Evolutionary conservation across 2,888 invertebrate species (phyloP).

Genomic region (Tipula confusa): DNA sequence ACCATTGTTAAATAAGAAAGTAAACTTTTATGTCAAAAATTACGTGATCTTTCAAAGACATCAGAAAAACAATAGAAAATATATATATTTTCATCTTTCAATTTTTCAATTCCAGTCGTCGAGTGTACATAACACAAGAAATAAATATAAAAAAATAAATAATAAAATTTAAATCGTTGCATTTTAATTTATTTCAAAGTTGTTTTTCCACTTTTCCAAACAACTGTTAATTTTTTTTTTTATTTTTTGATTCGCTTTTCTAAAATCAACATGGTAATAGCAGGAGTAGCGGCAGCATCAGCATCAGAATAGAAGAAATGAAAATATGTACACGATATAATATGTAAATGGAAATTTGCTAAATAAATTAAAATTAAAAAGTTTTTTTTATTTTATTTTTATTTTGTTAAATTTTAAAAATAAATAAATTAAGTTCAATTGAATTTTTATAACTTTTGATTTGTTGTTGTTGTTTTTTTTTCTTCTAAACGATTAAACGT

Average conservation of each 20-base stretch:
- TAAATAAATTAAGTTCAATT: conserved; percentile 20
- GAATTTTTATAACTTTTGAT: background rate
- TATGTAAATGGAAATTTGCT: background rate
- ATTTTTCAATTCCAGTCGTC: background rate
- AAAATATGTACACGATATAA: background rate
- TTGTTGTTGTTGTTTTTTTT: background rate
- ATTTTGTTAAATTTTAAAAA: background rate
- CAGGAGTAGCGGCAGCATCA: background rate
- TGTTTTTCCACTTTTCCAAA: conserved; percentile 7
- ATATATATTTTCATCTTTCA: background rate
- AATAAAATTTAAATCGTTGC: conserved; percentile 5
- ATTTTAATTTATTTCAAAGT: conserved; percentile 25
- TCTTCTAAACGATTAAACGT: conserved; percentile 5
- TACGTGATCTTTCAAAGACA: background rate
- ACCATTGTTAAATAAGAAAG: conserved; percentile 20
- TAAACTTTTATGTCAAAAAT: conserved; percentile 20
- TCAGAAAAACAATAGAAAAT: background rate
- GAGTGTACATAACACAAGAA: background rate
- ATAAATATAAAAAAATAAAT: background rate
- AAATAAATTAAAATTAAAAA: conserved; percentile 20
- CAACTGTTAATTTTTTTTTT: background rate
- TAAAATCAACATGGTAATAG: background rate
- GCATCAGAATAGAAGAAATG: background rate
- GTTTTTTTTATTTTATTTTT: background rate
- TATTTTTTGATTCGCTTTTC: background rate